Evolutionary conservation across 2,888 invertebrate genomes (phyloP).

Genomic region (Cantharis flavilabris): DNA sequence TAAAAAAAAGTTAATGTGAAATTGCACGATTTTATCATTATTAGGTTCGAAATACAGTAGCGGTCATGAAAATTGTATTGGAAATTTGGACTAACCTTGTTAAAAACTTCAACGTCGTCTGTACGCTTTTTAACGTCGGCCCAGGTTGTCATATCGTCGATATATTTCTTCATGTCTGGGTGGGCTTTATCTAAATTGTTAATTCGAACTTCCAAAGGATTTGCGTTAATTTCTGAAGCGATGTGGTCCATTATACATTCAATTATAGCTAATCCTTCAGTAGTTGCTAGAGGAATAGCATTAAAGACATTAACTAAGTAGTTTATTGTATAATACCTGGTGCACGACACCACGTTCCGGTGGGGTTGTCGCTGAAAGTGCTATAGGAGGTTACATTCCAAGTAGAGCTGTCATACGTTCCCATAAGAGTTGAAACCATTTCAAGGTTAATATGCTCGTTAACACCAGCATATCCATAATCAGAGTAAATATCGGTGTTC

Average conservation of each 20-base stretch:
- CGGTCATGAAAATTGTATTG: no score
- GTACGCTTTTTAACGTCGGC: slow-evolving; percentile 63
- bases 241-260: slow-evolving; percentile 73
- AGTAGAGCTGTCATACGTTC: slow-evolving; percentile 52
- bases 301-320: not conserved
- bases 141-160: slow-evolving; percentile 61
- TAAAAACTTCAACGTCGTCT: slow-evolving; percentile 62
- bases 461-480: slow-evolving; percentile 56
- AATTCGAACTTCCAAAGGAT: slow-evolving; percentile 63
- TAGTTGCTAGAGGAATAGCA: slow-evolving; percentile 56
- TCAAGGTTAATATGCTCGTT: slow-evolving; percentile 55
- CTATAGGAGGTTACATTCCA: slow-evolving; percentile 57
- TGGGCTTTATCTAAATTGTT: slow-evolving; percentile 58
- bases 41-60: no score
- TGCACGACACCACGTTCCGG: slow-evolving; percentile 68
- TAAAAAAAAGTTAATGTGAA: no score
- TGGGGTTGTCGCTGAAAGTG: slow-evolving; percentile 65
- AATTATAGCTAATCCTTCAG: slow-evolving; percentile 67
- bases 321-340: slow-evolving; percentile 62
- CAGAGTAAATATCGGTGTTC: slow-evolving; percentile 59
- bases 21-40: no score
- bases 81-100: slow-evolving; percentile 54
- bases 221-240: slow-evolving; percentile 59
- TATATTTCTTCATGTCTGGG: slow-evolving; percentile 55
- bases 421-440: not conserved